phyloP scores from a whole-genome alignment of 2,888 invertebrate genomes.

The Ceramica pisi region DNA sequence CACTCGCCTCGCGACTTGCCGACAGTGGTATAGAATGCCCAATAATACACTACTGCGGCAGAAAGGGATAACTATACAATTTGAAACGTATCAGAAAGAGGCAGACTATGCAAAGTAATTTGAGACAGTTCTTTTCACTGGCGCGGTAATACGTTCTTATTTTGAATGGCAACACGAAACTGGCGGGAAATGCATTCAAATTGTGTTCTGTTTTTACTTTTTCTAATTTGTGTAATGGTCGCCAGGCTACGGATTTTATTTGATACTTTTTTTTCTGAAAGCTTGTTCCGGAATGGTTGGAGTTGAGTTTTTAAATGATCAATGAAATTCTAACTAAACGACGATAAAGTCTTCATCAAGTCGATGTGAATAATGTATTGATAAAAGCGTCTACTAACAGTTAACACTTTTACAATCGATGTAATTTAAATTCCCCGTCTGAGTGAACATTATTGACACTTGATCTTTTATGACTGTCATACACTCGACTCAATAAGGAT shows the following conservation, averaged over 20 bases:
- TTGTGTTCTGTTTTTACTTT: slow-evolving; percentile 79
- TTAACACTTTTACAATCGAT: slow-evolving; percentile 74
- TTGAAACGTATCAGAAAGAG: slow-evolving; percentile 68
- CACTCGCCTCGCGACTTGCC: no score
- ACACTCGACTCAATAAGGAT: slow-evolving; percentile 47
- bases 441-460: slow-evolving; percentile 73
- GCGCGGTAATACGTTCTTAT: slow-evolving; percentile 89
- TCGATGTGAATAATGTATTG: slow-evolving; percentile 20
- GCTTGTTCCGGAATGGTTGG: slow-evolving; percentile 17
- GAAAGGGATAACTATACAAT: slow-evolving; percentile 74
- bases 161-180: slow-evolving; percentile 90
- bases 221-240: slow-evolving; percentile 87
- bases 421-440: slow-evolving; percentile 63
- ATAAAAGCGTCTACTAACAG: slow-evolving; percentile 14
- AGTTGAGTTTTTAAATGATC: slow-evolving; percentile 17
- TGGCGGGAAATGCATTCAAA: slow-evolving; percentile 89
- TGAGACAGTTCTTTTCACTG: slow-evolving; percentile 91
- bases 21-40: no score
- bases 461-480: slow-evolving; percentile 81
- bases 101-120: slow-evolving; percentile 85
- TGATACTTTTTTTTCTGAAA: slow-evolving; percentile 75
- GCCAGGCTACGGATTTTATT: slow-evolving; percentile 82
- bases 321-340: background rate
- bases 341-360: background rate
- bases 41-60: no score